Conservation (phyloP, 2,113 vertebrate species). For the Nymphicus hollandicus region DNA sequence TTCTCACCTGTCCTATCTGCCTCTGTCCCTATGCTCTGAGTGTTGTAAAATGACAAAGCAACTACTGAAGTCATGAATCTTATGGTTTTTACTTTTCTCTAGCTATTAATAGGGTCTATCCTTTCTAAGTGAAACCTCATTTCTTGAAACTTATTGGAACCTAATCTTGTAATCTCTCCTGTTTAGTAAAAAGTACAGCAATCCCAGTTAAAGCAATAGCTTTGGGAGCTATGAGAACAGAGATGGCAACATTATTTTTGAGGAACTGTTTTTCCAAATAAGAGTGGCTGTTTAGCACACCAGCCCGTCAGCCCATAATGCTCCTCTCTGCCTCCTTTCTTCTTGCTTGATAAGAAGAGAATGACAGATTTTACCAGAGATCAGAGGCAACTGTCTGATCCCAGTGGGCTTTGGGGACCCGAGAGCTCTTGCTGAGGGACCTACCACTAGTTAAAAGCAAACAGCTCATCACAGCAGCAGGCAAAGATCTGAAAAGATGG, state of each 20-base stretch:
- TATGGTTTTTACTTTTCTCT: not conserved
- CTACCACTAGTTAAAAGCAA: not conserved
- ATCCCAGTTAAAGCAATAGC: not conserved
- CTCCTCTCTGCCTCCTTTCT: not conserved
- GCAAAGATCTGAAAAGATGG: conserved; percentile 22
- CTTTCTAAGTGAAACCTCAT: not conserved
- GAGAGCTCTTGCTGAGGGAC: not conserved
- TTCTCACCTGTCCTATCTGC: not conserved
- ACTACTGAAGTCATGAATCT: not conserved
- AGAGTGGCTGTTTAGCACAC: not conserved
- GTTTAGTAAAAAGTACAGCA: not conserved
- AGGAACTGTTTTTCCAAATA: not conserved
- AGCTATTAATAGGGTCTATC: not conserved
- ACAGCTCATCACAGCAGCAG: not conserved
- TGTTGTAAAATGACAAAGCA: not conserved
- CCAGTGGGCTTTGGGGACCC: not conserved
- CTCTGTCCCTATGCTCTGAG: not conserved
- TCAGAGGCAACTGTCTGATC: conserved; percentile 21
- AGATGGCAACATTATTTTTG: not conserved
- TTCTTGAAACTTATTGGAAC: not conserved
- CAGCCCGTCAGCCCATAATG: not conserved
- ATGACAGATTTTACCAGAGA: not conserved
- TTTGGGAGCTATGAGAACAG: not conserved
- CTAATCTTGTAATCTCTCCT: not conserved
- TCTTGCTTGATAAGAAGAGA: conserved; percentile 6